These are phyloP conservation scores for Anas platyrhynchos DNA, from an alignment of 2,113 vertebrate species.

Conservation along the genomic window DNA sequence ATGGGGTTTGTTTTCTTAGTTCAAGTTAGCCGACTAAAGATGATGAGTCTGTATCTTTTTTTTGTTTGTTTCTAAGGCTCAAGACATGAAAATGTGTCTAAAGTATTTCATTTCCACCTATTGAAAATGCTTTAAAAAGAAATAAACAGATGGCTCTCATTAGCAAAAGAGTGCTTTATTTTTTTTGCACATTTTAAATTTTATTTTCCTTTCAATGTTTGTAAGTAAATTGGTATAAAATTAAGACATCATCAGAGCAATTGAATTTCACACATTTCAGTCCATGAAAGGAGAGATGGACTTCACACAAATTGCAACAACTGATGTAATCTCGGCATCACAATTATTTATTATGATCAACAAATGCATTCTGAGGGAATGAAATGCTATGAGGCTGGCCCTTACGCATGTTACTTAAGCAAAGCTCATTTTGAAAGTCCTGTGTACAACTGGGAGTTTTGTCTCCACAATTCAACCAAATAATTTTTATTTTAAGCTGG, in stretches of 20 bases:
- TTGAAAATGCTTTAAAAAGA: slow-evolving; percentile 17
- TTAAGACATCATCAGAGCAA: slow-evolving; percentile 57
- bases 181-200: slow-evolving; percentile 65
- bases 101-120: slow-evolving; percentile 63
- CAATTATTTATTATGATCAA: neutral
- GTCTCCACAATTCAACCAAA: neutral
- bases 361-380: neutral
- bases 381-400: neutral
- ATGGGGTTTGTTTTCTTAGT: neutral
- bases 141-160: slow-evolving; percentile 74
- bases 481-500: neutral
- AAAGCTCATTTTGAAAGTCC: neutral
- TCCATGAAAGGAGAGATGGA: slow-evolving; percentile 45
- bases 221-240: slow-evolving; percentile 48
- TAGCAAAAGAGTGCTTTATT: slow-evolving; percentile 57
- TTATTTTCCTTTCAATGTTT: slow-evolving; percentile 56
- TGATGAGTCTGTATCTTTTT: neutral
- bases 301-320: neutral
- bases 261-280: slow-evolving; percentile 28
- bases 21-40: slow-evolving; percentile 14
- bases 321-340: slow-evolving; percentile 28
- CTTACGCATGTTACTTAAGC: neutral
- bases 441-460: neutral
- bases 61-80: slow-evolving; percentile 37
- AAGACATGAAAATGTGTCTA: slow-evolving; percentile 51